A percentile compares a stretch with the other conserved stretches of the same genome.
These are phyloP conservation scores for Apodemus sylvaticus DNA, from an alignment of 2,113 vertebrate species.

Conservation along the genomic window DNA sequence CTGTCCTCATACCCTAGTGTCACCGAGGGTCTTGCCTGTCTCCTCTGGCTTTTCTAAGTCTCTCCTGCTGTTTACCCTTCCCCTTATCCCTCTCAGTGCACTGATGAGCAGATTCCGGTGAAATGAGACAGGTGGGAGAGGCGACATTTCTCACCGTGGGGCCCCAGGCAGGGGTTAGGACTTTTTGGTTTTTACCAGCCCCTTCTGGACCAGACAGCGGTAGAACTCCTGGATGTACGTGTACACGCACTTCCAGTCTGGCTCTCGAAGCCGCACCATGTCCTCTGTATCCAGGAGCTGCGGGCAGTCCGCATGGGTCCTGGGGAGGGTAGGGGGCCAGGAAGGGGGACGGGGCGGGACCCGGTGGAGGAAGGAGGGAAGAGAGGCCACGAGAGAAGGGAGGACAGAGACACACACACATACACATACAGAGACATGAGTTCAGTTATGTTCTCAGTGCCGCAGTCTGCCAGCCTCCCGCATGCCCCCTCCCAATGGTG, in stretches of 20 bases:
- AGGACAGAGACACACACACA: slow-evolving; percentile 82
- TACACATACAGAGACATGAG: slow-evolving; percentile 84
- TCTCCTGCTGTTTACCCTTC: too few species aligned
- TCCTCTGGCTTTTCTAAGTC: not conserved
- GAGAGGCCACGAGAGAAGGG: slow-evolving; percentile 74
- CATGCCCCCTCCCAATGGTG: slow-evolving; percentile 84
- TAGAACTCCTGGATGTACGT: slow-evolving; percentile 99
- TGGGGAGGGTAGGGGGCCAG: slow-evolving; percentile 86
- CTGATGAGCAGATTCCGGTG: slow-evolving; percentile 13
- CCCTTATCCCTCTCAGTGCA: slow-evolving; percentile 22
- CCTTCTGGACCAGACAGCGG: slow-evolving; percentile 98
- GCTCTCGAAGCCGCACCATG: slow-evolving; percentile 99
- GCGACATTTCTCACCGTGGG: slow-evolving; percentile 87
- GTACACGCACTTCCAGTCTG: slow-evolving; percentile 99
- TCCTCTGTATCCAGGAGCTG: slow-evolving; percentile 99
- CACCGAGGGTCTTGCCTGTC: not conserved
- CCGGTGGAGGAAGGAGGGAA: slow-evolving; percentile 63
- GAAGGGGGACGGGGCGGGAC: slow-evolving; percentile 83
- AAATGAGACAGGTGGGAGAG: slow-evolving; percentile 57
- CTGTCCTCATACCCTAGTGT: not conserved
- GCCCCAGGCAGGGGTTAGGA: slow-evolving; percentile 89
- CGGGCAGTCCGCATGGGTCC: slow-evolving; percentile 98
- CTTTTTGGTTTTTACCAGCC: slow-evolving; percentile 99
- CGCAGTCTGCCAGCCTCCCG: slow-evolving; percentile 79
- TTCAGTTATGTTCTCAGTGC: slow-evolving; percentile 84